Conservation (phyloP, 2,888 invertebrate genomes). For the Limnephilus rhombicus region DNA sequence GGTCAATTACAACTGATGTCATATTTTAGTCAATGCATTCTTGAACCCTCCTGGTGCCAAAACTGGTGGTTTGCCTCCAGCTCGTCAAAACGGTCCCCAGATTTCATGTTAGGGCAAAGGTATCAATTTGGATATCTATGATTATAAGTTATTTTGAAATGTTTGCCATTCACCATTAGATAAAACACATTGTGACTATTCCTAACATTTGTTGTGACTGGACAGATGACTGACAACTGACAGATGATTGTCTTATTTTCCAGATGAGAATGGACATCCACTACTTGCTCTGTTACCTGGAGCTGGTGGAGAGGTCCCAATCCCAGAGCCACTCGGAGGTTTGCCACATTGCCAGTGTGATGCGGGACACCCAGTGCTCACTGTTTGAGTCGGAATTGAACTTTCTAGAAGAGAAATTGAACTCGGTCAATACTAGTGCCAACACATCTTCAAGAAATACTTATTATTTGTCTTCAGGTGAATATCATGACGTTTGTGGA, state of each 20-base stretch:
- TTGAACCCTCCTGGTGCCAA: no score
- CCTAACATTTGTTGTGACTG: no score
- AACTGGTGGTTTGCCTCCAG: no score
- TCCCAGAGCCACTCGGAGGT: constrained; percentile 70
- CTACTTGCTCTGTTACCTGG: constrained; percentile 77
- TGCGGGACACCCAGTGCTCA: constrained; percentile 77
- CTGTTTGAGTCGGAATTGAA: constrained; percentile 78
- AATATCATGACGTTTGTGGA: background rate
- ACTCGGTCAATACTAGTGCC: constrained; percentile 65
- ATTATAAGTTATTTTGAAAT: background rate
- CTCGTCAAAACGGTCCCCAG: no score
- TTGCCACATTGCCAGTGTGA: constrained; percentile 70
- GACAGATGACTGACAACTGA: background rate
- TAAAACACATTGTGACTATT: no score
- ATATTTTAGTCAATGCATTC: no score
- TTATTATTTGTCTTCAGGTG: constrained; percentile 73
- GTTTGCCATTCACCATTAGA: no score
- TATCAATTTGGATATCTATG: no score
- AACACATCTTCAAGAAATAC: constrained; percentile 66
- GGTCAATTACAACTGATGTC: no score
- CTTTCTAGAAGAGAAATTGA: constrained; percentile 72
- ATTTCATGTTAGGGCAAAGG: no score
- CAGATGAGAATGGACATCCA: constrained; percentile 79
- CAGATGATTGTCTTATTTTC: constrained; percentile 41
- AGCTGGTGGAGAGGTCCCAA: constrained; percentile 71